Percentiles rank a stretch among this genome's conserved stretches.
These are phyloP conservation scores for Yasuhikotakia modesta DNA, from an alignment of 2,797 vertebrate species.

Conservation along the genomic window DNA sequence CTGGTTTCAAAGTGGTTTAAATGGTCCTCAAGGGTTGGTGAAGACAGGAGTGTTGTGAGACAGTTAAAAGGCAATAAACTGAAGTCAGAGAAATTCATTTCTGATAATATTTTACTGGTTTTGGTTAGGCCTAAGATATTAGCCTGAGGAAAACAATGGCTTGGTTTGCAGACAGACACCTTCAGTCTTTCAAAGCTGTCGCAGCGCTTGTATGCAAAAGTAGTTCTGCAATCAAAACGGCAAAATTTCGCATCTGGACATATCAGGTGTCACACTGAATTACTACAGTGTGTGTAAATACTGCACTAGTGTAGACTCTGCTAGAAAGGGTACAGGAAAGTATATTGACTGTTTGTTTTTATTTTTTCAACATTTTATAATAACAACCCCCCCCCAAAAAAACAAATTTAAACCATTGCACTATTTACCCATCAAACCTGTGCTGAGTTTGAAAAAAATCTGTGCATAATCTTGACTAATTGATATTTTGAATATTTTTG, in stretches of 20 bases:
- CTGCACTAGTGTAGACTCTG: not conserved
- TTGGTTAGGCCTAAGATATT: not conserved
- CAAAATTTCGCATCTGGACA: not conserved
- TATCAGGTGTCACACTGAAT: conserved; percentile 6
- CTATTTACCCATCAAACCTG: not conserved
- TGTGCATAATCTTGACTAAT: too few relatives aligned
- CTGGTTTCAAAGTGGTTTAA: conserved; percentile 11
- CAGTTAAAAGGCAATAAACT: not conserved
- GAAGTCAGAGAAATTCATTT: not conserved
- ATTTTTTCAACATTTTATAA: not conserved
- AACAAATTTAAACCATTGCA: not conserved
- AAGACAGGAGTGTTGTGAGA: not conserved
- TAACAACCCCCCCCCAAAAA: not conserved
- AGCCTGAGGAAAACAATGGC: not conserved
- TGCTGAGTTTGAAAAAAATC: not conserved
- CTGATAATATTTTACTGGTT: not conserved
- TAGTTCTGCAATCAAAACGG: not conserved
- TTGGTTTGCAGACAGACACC: conserved; percentile 1
- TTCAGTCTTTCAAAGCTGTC: not conserved
- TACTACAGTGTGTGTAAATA: not conserved
- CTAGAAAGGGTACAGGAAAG: conserved; percentile 2
- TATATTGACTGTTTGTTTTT: not conserved
- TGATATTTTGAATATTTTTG: too few relatives aligned
- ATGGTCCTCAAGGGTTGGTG: not conserved
- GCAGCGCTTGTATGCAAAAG: not conserved